Base-by-base conservation (phyloP, 2,888 invertebrate genomes). In the Drosophila kanekoi region DNA sequence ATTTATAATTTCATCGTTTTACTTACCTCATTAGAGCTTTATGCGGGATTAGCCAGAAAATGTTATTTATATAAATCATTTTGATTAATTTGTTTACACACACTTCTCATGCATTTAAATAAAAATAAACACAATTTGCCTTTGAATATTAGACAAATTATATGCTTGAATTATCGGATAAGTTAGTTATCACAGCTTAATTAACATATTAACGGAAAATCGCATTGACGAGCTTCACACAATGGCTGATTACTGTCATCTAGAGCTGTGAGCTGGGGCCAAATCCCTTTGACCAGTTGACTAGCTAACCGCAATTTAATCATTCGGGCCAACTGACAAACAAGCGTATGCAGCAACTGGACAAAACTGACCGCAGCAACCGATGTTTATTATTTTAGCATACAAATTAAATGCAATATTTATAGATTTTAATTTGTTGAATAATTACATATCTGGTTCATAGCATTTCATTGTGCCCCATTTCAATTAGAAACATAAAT, bases 381-480 rank as follows among this genome's bases (percentile, higher is more conserved):
- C 77, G 86, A 86, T 85, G 79, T 85, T 85, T 85, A 88, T 85
- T 86, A 88, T 85, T 83, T 88, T 77, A 84, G 84, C 88, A 83
- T 77, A 67, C 79, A 76, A 83, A 88, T 83, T 73, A 77, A 83
- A 86, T 85, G 51, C 69, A 85, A 79, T 86, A 85, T 85, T 85
- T 79, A 85, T 85, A 70, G 68, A 83, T 77, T 76, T 79, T 65
- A 68, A 72, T 80, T 74, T 84, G 77, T 69, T 69, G 48, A 67
- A 87, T 81, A 74, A 78, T 77, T 81, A 64, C 67, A 28, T 28
- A 28, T 28, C 28, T 28, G 28, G 28, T 28, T 28, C 8, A 28
- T 28, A 28, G 28, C 8, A 0, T 28, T 8, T 28, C 2, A 28
- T 28, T 56, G 32, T 20, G 43, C 59, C 48, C 66, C 60, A 69